A percentile compares a stretch with the other conserved stretches of the same genome.
Evolutionary conservation across 35 echinoderm and acorn worm genomes (phyloP).

Genomic region (Strongylocentrotus purpuratus): DNA sequence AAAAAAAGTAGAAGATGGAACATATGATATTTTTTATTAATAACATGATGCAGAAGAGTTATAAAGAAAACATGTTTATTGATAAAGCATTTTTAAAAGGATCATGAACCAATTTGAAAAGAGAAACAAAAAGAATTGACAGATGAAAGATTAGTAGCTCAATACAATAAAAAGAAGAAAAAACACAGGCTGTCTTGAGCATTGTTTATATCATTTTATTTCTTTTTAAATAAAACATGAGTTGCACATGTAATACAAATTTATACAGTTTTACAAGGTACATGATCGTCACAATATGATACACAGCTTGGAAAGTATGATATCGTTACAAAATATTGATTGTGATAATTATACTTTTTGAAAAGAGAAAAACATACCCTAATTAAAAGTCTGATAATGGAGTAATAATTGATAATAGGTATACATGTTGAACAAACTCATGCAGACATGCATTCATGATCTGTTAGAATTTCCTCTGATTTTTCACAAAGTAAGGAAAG

Average conservation of each 20-base stretch:
- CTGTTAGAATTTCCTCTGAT: too few relatives aligned
- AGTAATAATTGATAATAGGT: too few relatives aligned
- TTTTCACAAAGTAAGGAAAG: too few relatives aligned
- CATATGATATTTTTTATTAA: too few relatives aligned
- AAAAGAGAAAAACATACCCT: neutral
- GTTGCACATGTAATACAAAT: constrained; percentile 12
- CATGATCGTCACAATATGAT: neutral
- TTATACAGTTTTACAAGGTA: neutral
- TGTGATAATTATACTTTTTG: neutral
- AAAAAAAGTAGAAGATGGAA: too few relatives aligned
- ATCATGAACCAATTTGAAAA: too few relatives aligned
- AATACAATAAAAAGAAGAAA: too few relatives aligned
- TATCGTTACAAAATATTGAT: constrained; percentile 1
- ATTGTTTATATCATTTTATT: constrained; percentile 15
- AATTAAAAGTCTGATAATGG: neutral
- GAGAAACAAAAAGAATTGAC: too few relatives aligned
- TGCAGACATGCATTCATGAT: neutral
- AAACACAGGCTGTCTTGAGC: neutral
- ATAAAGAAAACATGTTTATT: too few relatives aligned
- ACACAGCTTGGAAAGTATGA: neutral
- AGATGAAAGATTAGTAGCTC: too few relatives aligned
- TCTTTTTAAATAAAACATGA: constrained; percentile 20
- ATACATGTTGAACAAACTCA: neutral
- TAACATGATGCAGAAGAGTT: too few relatives aligned
- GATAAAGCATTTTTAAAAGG: too few relatives aligned